phyloP scores from a whole-genome alignment of 2,113 vertebrate species.

The Elanoides forficatus region DNA sequence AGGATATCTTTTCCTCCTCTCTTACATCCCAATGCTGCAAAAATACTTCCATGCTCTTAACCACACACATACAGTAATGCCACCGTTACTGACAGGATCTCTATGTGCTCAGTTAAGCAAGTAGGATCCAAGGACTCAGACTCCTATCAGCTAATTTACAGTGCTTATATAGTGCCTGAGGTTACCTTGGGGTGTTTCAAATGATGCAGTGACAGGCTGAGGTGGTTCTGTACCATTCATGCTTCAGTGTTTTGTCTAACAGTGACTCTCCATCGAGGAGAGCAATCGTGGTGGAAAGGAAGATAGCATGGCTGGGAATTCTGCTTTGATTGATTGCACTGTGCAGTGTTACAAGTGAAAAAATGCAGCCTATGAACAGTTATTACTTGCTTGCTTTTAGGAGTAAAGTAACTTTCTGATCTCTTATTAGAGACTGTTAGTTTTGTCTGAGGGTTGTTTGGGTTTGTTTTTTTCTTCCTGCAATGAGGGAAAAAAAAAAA shows the following conservation, averaged over 20 bases:
- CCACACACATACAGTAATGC: neutral
- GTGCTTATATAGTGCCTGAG: neutral
- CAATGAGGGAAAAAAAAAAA: neutral
- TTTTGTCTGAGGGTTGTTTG: neutral
- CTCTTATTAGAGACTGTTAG: neutral
- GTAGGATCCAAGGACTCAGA: neutral
- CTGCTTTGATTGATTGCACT: neutral
- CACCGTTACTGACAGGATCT: fast-evolving
- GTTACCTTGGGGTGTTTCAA: neutral
- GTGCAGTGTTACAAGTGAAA: neutral
- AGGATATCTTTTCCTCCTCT: neutral
- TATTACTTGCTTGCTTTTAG: neutral
- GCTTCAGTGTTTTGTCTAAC: neutral
- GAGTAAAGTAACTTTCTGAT: neutral
- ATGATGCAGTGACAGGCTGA: neutral
- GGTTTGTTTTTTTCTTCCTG: neutral
- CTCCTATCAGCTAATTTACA: neutral
- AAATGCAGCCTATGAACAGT: neutral
- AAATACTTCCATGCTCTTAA: neutral
- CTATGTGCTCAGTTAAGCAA: neutral
- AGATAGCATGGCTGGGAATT: neutral
- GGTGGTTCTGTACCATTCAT: neutral
- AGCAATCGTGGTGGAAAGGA: neutral
- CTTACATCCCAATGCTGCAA: neutral
- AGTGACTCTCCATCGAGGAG: neutral